Base-by-base conservation (phyloP, 2,888 invertebrate genomes). In the Gymnoscelis rufifasciata region DNA sequence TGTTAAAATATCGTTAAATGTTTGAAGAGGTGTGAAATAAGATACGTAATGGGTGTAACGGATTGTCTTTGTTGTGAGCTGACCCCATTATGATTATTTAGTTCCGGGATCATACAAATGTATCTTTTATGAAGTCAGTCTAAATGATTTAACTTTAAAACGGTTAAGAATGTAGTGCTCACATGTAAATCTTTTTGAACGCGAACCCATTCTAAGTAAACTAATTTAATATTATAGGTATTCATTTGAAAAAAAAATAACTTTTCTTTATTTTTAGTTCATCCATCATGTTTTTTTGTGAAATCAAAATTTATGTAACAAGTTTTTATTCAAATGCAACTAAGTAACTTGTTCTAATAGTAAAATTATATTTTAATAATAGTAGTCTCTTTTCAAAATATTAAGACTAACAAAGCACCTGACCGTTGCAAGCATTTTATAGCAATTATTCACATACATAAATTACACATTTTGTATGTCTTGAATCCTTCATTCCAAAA, bases 21-120 rank as follows among this genome's bases (percentile, higher is more conserved):
- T 78, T 74, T 71, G 62, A 65, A 78, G 74, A 76, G 74, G 79
- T 81, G 78, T 83, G 83, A 83, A 86, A 84, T 84, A 70, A 70
- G 78, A 83, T 83, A 74, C 62, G 73, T 77, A 74, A 82, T 79
- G 71, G 59, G 62, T 68, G 70, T 76, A 81, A 82, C 81, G 80
- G 74, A 75, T 78, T 63, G 67, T 58, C 64, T 64, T 66, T 67
- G 62, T 65, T 51, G 44, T 54, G 71, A 66, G 49, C 56, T 70
- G 62, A 62, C 63, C 60, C 63, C 59, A 62, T 69, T 71, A 64
- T 62, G 44, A 59, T n/a, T 60, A 36, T 54, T 28, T 40, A 41
- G 46, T 55, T 57, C 52, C 47, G 51, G 46, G 44, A 11, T 35
- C 19, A n/a, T 10, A 10, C 7, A 11, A 19, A 35, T 11, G 8